phyloP scores from a whole-genome alignment of 2,888 invertebrate species.

The Nowickia ferox region DNA sequence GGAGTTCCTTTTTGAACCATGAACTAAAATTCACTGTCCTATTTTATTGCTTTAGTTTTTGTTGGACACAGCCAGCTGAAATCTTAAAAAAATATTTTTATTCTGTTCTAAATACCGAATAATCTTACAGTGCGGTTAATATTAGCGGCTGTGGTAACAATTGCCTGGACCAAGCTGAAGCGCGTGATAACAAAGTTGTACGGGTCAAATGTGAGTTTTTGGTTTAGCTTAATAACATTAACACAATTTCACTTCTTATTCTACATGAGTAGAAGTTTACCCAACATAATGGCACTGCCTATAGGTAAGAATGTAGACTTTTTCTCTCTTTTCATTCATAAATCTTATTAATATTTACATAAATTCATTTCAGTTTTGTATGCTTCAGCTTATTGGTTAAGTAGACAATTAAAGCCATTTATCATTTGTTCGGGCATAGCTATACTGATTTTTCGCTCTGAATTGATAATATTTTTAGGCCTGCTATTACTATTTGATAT shows the following conservation, averaged over 20 bases:
- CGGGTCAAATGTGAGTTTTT: conserved; percentile 90
- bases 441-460: conserved; percentile 94
- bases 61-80: conserved; percentile 14
- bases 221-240: conserved; percentile 92
- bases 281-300: conserved; percentile 96
- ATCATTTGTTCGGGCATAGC: conserved; percentile 93
- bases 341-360: conserved; percentile 21
- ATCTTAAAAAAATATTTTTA: background rate
- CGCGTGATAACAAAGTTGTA: conserved; percentile 90
- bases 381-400: conserved; percentile 93
- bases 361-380: conserved; percentile 87
- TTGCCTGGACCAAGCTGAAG: conserved; percentile 89
- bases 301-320: conserved; percentile 87
- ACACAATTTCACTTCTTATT: conserved; percentile 99
- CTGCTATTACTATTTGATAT: conserved; percentile 92
- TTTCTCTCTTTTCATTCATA: conserved; percentile 13
- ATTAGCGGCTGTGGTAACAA: conserved; percentile 90
- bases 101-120: background rate
- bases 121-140: conserved; percentile 87
- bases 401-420: conserved; percentile 89
- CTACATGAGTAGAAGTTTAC: conserved; percentile 96
- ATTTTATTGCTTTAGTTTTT: background rate
- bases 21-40: background rate
- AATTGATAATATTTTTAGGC: conserved; percentile 93
- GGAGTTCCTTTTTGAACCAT: too few species aligned